Base-by-base conservation (phyloP, 2,797 vertebrate species). In the Leptodactylus fallax region DNA sequence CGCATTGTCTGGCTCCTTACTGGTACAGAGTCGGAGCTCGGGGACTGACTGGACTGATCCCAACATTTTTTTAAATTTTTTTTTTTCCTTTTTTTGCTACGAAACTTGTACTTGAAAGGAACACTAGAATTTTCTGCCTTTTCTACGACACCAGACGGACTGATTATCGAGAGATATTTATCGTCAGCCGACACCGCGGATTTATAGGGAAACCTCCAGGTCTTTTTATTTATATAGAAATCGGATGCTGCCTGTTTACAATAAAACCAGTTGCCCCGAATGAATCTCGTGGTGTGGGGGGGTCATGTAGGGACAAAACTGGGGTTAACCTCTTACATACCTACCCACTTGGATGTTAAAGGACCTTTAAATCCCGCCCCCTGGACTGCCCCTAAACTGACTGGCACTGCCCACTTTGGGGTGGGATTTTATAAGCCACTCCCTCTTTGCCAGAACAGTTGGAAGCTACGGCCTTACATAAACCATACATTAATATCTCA, bases 1-100 rank as follows among this genome's bases (percentile, higher is more conserved):
- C 95, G 79, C 72, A 89, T 94, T 0, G 94, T 96, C 81, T 94
- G 94, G 81, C 60, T 96, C 17, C 6, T 96, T 84, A 92, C 94
- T 0, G 93, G 91, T 0, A 45, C 95, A 17, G 93, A 94, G 16
- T 90, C 87, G 74, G 90, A 91, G 76, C 25, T 56, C 71, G 92
- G 92, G 1, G 90, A 92, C 91, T 93, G 85, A 93, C 72, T 19
- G 72, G 83, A 80, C 82, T 23, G 11, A 77, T 17, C 58, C 19
- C 0, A n/a, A 21, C 2, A 11, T 13, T 7, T 53, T 53, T 77
- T 23, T 77, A 4, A 12, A 5, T 45, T 7, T 69, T 51, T 76
- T 51, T 51, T 77, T 23, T 16, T 7, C 8, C 5, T 25, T 81
- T 21, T 10, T 74, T 85, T 85, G 65, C n/a, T 61, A 79, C 87